Percentiles rank a stretch among this genome's conserved stretches.
These are phyloP conservation scores for Danionella cerebrum DNA, from an alignment of 2,113 vertebrate species.

Conservation along the genomic window DNA sequence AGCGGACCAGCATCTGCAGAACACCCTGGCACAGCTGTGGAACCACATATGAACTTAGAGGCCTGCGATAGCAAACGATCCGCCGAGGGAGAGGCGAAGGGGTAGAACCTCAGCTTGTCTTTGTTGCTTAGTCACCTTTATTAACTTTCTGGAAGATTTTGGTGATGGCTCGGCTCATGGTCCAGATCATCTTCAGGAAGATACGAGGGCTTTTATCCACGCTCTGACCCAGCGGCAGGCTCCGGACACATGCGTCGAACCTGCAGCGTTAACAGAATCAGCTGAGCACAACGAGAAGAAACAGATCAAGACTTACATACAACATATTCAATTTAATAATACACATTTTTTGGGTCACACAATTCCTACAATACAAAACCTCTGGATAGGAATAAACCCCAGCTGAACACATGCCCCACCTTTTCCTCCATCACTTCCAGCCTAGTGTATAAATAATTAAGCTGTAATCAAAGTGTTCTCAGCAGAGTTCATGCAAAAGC, in stretches of 20 bases:
- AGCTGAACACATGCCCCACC: no score
- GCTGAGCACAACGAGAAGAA: no score
- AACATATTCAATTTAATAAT: background rate
- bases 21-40: slow-evolving; percentile 44
- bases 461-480: no score
- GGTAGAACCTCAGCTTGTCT: background rate
- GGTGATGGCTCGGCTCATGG: slow-evolving; percentile 53
- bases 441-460: no score
- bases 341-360: no score
- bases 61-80: background rate
- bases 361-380: no score
- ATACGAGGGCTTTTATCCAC: slow-evolving; percentile 72
- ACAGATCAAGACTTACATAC: slow-evolving; percentile 16
- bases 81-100: no score
- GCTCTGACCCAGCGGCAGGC: slow-evolving; percentile 75
- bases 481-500: background rate
- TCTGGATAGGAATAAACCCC: no score
- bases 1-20: slow-evolving; percentile 37
- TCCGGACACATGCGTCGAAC: slow-evolving; percentile 81
- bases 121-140: slow-evolving; percentile 57
- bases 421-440: no score
- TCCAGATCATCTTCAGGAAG: slow-evolving; percentile 74
- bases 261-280: no score
- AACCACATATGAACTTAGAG: background rate
- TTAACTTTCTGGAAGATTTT: slow-evolving; percentile 68